Evolutionary conservation across 1,140 invertebrate species (phyloP).

Genomic region (Lordiphosa collinella): DNA sequence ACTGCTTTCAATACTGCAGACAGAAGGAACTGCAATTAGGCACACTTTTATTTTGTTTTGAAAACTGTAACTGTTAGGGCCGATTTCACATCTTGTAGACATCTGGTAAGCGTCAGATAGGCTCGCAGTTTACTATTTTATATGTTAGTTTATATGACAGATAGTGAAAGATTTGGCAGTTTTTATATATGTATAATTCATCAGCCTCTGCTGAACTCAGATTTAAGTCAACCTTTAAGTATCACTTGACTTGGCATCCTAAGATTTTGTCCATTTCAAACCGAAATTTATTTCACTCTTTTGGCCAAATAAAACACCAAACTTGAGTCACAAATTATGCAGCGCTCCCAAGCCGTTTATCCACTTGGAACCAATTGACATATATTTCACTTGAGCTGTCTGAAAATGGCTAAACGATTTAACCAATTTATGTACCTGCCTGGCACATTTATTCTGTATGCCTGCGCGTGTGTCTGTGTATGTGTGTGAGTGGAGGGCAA

Average conservation of each 20-base stretch:
- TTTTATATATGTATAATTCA: no score
- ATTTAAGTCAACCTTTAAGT: constrained; percentile 5
- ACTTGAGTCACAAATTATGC: constrained; percentile 14
- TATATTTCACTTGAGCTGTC: constrained; percentile 26
- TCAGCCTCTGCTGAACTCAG: no score
- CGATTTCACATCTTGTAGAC: no score
- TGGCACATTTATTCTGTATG: not conserved
- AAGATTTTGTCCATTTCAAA: not conserved
- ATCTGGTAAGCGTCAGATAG: no score
- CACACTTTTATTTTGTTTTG: no score
- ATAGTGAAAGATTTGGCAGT: no score
- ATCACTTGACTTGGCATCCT: not conserved
- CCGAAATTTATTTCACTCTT: not conserved
- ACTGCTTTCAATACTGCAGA: constrained; percentile 10
- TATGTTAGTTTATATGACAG: no score
- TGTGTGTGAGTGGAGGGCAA: no score
- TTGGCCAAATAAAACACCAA: constrained; percentile 7
- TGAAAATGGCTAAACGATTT: constrained; percentile 16
- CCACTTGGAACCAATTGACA: constrained; percentile 23
- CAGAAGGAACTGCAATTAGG: no score
- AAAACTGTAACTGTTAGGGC: no score
- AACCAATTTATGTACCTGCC: constrained; percentile 50
- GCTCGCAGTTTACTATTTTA: no score
- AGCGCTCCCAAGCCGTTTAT: constrained; percentile 11
- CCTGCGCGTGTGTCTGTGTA: not conserved